Conservation (phyloP, 2,888 invertebrate species). For the Melieria crassipennis region DNA sequence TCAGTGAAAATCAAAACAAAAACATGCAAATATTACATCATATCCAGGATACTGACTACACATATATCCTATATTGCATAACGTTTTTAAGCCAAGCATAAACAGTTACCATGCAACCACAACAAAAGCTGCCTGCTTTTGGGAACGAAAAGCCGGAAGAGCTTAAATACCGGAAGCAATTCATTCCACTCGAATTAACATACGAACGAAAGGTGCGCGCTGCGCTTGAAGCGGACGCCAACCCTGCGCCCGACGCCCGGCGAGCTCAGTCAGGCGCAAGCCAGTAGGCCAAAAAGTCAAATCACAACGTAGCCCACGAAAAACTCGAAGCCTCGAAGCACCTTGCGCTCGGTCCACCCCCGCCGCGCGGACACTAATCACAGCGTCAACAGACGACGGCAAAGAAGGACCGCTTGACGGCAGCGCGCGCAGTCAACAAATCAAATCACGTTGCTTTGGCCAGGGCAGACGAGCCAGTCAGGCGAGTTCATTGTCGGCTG, state of each 20-base stretch:
- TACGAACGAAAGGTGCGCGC: slow-evolving; percentile 40
- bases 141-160: slow-evolving; percentile 27
- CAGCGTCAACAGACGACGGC: too few species aligned
- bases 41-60: background rate
- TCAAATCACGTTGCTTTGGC: background rate
- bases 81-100: background rate
- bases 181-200: slow-evolving; percentile 59
- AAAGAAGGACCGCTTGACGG: too few species aligned
- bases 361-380: too few species aligned
- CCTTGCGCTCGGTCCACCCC: too few species aligned
- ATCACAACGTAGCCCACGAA: background rate
- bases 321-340: too few species aligned
- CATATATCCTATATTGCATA: background rate
- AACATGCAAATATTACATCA: slow-evolving; percentile 14
- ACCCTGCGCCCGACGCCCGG: slow-evolving; percentile 39
- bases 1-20: background rate
- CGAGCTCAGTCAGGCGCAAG: slow-evolving; percentile 16
- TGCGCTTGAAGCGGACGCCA: slow-evolving; percentile 13
- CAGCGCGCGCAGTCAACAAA: background rate
- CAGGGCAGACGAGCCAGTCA: background rate
- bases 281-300: slow-evolving; percentile 20
- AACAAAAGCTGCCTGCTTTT: slow-evolving; percentile 13
- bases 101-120: slow-evolving; percentile 1
- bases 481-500: background rate
- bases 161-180: slow-evolving; percentile 58